These are phyloP conservation scores for Ceratina japonica DNA, from an alignment of 1,140 invertebrate genomes.

Conservation along the genomic window DNA sequence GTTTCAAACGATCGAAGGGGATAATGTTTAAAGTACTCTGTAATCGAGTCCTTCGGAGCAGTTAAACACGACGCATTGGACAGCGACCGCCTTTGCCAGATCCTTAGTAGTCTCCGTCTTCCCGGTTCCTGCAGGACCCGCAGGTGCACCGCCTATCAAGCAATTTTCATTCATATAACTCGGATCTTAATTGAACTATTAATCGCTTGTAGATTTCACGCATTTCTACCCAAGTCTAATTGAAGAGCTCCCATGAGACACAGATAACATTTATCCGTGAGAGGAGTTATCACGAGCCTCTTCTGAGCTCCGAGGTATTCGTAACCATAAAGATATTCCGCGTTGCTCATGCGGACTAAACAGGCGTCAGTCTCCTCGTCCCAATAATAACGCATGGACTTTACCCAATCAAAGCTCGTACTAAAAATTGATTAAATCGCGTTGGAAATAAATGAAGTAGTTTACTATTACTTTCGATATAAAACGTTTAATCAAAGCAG, in stretches of 20 bases:
- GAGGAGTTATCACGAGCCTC: conserved; percentile 89
- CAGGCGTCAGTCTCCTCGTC: conserved; percentile 87
- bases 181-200: not conserved
- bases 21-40: conserved; percentile 75
- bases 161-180: not conserved
- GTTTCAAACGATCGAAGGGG: not conserved
- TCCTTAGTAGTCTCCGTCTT: conserved; percentile 98
- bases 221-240: conserved; percentile 84
- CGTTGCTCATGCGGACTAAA: conserved; percentile 87
- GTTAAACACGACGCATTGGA: conserved; percentile 95
- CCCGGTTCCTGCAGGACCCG: conserved; percentile 94
- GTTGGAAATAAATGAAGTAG: not conserved
- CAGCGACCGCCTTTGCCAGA: conserved; percentile 90
- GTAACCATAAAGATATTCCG: conserved; percentile 91
- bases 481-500: too few species aligned
- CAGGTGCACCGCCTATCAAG: conserved; percentile 86
- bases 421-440: conserved; percentile 70
- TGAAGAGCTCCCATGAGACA: conserved; percentile 93
- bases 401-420: conserved; percentile 92
- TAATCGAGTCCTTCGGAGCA: conserved; percentile 92
- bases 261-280: conserved; percentile 92
- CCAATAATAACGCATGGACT: conserved; percentile 96
- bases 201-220: not conserved
- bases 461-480: not conserved
- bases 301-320: conserved; percentile 94